phyloP scores from a whole-genome alignment of 1,140 invertebrate species.

The Eubasilissa regina region DNA sequence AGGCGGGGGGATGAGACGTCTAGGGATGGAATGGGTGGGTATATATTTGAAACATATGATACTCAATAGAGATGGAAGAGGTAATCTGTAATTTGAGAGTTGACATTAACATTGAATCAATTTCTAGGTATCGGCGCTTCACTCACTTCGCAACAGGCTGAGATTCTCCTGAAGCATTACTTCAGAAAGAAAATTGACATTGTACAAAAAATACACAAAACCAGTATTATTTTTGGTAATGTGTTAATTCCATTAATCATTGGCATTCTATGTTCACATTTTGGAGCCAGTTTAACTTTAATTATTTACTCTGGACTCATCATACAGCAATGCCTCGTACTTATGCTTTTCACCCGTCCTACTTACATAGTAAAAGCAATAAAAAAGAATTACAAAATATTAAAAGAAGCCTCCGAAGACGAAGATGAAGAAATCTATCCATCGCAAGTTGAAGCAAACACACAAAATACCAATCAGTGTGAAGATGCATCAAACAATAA shows the following conservation, averaged over 20 bases:
- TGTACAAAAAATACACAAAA: slow-evolving; percentile 65
- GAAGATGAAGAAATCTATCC: slow-evolving; percentile 71
- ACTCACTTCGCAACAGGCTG: slow-evolving; percentile 69
- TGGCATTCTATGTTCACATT: slow-evolving; percentile 64
- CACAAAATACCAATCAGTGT: neutral
- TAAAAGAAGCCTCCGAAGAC: slow-evolving; percentile 67
- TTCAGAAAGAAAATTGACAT: slow-evolving; percentile 68
- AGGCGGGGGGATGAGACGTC: no score
- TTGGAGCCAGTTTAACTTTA: slow-evolving; percentile 64
- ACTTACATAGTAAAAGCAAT: slow-evolving; percentile 68
- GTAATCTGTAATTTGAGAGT: neutral
- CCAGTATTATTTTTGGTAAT: slow-evolving; percentile 67
- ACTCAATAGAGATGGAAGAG: neutral
- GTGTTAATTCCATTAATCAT: slow-evolving; percentile 65
- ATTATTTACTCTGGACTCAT: slow-evolving; percentile 68
- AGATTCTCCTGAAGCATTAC: slow-evolving; percentile 70
- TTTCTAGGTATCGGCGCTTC: slow-evolving; percentile 68
- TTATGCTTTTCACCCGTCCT: slow-evolving; percentile 66
- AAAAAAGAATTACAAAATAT: slow-evolving; percentile 68
- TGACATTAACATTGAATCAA: neutral
- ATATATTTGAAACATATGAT: neutral
- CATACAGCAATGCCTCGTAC: slow-evolving; percentile 69
- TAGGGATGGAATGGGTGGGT: no score
- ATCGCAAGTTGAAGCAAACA: slow-evolving; percentile 21
- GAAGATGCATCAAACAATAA: slow-evolving; percentile 33